phyloP scores from a whole-genome alignment of 2,888 invertebrate species.

The Zaprionus lineosus region DNA sequence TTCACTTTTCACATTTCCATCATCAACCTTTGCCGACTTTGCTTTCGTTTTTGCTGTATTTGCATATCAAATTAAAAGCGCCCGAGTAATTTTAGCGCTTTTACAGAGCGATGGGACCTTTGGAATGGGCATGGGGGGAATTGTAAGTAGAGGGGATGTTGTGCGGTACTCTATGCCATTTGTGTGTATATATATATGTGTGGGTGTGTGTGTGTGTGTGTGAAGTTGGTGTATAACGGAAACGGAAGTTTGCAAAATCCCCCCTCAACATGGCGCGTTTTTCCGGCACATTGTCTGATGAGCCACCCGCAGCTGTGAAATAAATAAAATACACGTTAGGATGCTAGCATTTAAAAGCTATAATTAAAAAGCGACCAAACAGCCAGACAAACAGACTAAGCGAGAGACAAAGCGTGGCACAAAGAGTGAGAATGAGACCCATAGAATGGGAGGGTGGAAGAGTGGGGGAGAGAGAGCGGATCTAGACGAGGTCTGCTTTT shows the following conservation, averaged over 20 bases:
- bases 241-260: constrained; percentile 66
- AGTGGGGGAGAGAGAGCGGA: no score
- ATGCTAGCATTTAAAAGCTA: constrained; percentile 74
- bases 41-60: constrained; percentile 77
- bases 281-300: constrained; percentile 77
- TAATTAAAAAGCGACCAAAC: constrained; percentile 73
- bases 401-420: no score
- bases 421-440: no score
- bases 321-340: constrained; percentile 78
- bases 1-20: constrained; percentile 78
- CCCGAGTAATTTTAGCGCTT: constrained; percentile 76
- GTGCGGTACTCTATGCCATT: neutral
- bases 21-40: constrained; percentile 72
- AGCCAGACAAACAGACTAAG: constrained; percentile 37
- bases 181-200: neutral
- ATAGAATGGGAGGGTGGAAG: no score
- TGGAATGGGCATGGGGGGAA: neutral
- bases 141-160: neutral
- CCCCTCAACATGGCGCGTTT: constrained; percentile 61
- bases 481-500: constrained; percentile 55
- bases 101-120: constrained; percentile 43
- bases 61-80: constrained; percentile 79
- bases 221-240: constrained; percentile 40
- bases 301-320: constrained; percentile 77
- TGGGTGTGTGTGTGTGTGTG: constrained; percentile 21